A percentile compares a stretch with the other conserved stretches of the same genome.
phyloP scores from a whole-genome alignment of 23 tunicate genomes.

The Oikopleura dioica region DNA sequence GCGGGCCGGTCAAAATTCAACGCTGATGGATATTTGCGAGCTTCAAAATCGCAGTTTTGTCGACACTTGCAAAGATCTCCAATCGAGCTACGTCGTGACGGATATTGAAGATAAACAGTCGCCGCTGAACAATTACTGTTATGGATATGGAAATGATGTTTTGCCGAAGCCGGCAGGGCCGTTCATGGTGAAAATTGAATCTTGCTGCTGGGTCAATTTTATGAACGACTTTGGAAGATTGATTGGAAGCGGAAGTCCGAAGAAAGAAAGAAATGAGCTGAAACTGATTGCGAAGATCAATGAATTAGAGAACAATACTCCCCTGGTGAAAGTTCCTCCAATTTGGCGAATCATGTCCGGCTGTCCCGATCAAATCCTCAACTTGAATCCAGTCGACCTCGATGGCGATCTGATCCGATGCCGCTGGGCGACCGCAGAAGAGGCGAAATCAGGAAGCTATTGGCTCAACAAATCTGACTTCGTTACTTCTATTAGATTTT shows the following conservation, averaged over 20 bases:
- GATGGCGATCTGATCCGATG: too few relatives aligned
- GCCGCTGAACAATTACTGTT: not conserved
- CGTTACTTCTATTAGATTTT: too few relatives aligned
- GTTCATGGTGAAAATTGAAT: not conserved
- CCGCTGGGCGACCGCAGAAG: too few relatives aligned
- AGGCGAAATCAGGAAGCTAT: too few relatives aligned
- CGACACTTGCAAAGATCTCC: too few relatives aligned
- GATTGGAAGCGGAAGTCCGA: not conserved
- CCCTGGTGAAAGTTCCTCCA: not conserved
- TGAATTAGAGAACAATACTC: not conserved
- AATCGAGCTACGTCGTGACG: not conserved
- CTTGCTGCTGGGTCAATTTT: not conserved
- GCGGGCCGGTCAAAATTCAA: too few relatives aligned
- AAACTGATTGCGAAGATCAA: not conserved
- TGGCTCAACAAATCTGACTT: too few relatives aligned
- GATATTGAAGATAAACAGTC: not conserved
- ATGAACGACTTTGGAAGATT: not conserved
- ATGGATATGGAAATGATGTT: not conserved
- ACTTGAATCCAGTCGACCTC: too few relatives aligned
- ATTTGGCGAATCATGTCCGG: constrained; percentile 8
- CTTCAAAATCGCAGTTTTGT: too few relatives aligned
- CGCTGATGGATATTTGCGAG: too few relatives aligned
- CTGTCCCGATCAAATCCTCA: too few relatives aligned
- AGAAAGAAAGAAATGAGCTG: too few relatives aligned
- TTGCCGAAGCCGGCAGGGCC: constrained; percentile 8